Conservation (phyloP, 2,113 vertebrate species). For the Petromus typicus region DNA sequence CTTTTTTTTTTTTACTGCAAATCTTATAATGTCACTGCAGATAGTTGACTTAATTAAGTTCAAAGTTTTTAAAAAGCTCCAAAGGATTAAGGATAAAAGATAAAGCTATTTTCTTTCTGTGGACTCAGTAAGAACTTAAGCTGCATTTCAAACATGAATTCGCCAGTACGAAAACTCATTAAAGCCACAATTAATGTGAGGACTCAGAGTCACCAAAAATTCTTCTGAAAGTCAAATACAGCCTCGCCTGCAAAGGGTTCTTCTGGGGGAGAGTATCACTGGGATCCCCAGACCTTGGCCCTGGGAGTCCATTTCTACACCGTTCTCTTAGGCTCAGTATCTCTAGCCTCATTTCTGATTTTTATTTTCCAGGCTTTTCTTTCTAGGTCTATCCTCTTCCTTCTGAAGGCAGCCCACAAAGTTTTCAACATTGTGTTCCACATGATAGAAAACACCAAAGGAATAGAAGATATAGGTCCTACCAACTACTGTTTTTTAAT, state of each 20-base stretch:
- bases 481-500: not conserved
- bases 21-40: not conserved
- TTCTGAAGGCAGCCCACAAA: not conserved
- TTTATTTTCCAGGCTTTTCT: not conserved
- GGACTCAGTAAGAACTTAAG: not conserved
- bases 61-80: not conserved
- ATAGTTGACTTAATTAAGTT: not conserved
- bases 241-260: not conserved
- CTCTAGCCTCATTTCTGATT: not conserved
- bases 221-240: not conserved
- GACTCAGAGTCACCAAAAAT: not conserved
- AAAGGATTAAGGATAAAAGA: not conserved
- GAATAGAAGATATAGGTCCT: not conserved
- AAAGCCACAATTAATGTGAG: not conserved
- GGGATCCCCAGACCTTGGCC: not conserved
- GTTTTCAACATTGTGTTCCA: not conserved
- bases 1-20: too few relatives aligned
- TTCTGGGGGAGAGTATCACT: not conserved
- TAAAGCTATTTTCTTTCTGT: not conserved
- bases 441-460: not conserved
- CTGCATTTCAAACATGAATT: not conserved
- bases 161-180: not conserved
- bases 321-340: not conserved
- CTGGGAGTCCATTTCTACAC: not conserved
- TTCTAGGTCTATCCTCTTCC: not conserved